A percentile compares a stretch with the other conserved stretches of the same genome.
phyloP scores from a whole-genome alignment of 2,113 vertebrate genomes.

The Heterochromis multidens region DNA sequence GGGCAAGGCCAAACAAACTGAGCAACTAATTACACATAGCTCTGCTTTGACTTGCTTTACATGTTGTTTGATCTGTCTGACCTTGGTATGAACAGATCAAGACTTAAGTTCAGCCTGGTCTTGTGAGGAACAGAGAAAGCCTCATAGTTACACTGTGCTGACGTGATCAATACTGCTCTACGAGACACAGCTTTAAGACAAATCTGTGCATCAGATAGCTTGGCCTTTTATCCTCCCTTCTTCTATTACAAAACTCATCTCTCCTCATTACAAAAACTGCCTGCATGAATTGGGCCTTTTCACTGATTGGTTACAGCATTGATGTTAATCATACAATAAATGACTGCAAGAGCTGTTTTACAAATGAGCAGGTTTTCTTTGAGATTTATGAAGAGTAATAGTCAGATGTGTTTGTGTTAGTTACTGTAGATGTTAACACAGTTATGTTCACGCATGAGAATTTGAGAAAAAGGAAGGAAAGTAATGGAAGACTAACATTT shows the following conservation, averaged over 20 bases:
- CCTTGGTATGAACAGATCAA: not conserved
- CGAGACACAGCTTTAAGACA: constrained; percentile 6
- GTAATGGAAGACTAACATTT: not conserved
- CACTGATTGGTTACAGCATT: not conserved
- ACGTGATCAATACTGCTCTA: constrained; percentile 22
- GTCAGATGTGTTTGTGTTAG: not conserved
- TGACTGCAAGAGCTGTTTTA: not conserved
- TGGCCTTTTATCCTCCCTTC: constrained; percentile 39
- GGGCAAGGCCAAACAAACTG: constrained; percentile 9
- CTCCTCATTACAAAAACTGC: constrained; percentile 27
- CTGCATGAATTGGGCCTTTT: not conserved
- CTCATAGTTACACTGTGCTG: not conserved
- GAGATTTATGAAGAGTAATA: not conserved
- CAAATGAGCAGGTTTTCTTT: not conserved
- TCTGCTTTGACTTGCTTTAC: not conserved
- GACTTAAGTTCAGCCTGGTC: not conserved
- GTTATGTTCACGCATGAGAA: not conserved
- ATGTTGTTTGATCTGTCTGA: not conserved
- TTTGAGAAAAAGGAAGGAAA: not conserved
- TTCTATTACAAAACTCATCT: constrained; percentile 26
- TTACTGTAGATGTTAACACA: not conserved
- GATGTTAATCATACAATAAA: not conserved
- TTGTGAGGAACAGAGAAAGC: not conserved
- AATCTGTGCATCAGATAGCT: constrained; percentile 12
- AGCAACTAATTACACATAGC: not conserved